phyloP scores from a whole-genome alignment of 2,888 invertebrate genomes.

The Spialia ferax region DNA sequence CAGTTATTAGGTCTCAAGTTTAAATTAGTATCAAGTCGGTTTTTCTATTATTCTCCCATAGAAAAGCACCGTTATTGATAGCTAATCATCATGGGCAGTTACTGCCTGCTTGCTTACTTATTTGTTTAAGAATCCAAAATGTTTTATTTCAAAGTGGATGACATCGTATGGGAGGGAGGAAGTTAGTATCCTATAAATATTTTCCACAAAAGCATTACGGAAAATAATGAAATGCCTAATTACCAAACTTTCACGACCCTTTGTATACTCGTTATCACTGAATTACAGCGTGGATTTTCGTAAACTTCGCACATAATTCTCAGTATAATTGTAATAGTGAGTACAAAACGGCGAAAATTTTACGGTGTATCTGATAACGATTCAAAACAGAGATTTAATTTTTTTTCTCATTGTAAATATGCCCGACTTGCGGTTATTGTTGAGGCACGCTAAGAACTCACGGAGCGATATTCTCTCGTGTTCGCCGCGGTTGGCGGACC shows the following conservation, averaged over 20 bases:
- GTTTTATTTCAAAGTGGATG: neutral
- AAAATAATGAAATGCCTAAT: conserved; percentile 35
- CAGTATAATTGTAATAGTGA: conserved; percentile 34
- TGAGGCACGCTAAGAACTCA: too few relatives aligned
- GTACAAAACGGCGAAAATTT: conserved; percentile 33
- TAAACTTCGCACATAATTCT: conserved; percentile 37
- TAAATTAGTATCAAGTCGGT: too few relatives aligned
- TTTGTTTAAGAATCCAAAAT: too few relatives aligned
- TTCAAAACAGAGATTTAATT: conserved; percentile 21
- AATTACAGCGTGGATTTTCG: conserved; percentile 39
- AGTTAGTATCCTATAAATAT: neutral
- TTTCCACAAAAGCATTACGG: conserved; percentile 18
- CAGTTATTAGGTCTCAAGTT: too few relatives aligned
- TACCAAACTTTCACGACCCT: conserved; percentile 36
- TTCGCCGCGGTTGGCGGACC: too few relatives aligned
- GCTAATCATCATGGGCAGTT: too few relatives aligned
- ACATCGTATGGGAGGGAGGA: neutral
- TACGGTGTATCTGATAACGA: conserved; percentile 31
- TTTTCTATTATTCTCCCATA: too few relatives aligned
- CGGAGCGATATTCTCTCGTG: too few relatives aligned
- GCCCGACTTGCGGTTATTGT: conserved; percentile 13
- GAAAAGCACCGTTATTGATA: too few relatives aligned
- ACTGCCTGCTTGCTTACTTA: too few relatives aligned
- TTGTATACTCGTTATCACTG: conserved; percentile 36
- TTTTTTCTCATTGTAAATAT: conserved; percentile 19